Base-by-base conservation (phyloP, 1,140 invertebrate species). In the Linepithema humile region DNA sequence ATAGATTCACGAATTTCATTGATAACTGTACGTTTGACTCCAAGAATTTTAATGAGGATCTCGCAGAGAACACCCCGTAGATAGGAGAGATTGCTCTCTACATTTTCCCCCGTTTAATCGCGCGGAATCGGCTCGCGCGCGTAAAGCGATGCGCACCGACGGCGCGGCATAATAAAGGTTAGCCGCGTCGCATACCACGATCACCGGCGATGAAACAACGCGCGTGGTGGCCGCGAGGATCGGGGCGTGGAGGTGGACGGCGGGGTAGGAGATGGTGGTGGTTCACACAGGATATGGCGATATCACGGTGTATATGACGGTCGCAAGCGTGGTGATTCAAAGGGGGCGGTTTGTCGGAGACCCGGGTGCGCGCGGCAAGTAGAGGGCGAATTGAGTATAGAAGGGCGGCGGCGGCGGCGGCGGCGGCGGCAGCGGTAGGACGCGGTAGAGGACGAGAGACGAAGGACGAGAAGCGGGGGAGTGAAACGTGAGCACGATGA, bases 331-430 rank as follows among this genome's bases (percentile, higher is more conserved):
- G 82, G 64, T 78, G 74, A 85, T 86, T 87, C 80, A 86, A 89
- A 88, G 84, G 89, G 86, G 88, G 86, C 78, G 82, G 84, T 86
- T 59, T 85, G 77, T 20, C 48, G 77, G 87, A 85, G 85, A 87
- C 88, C 60, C 45, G 73, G 60, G 64, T 69, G 73, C 26, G 73
- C 78, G 62, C 74, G 82, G 83, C 78, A 85, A 86, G 85, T 74
- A 85, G 89, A 90, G 89, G 90, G 87, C 85, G 90, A 91, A 91
- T 90, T 69, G 90, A 91, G 90, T 87, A 84, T 86, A 83, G 89
- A 80, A 74, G 57, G 82, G 67, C n/a, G n/a, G 80, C 40, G 70
- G 59, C 38, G 85, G 65, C 78, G 84, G 45, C 70, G 85, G 72
- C 12, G 38, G 70, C 29, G 55, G 74, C 26, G 32, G 64, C 38